These are phyloP conservation scores for Dufourea novaeangliae DNA, from an alignment of 1,140 invertebrate species.

Conservation along the genomic window DNA sequence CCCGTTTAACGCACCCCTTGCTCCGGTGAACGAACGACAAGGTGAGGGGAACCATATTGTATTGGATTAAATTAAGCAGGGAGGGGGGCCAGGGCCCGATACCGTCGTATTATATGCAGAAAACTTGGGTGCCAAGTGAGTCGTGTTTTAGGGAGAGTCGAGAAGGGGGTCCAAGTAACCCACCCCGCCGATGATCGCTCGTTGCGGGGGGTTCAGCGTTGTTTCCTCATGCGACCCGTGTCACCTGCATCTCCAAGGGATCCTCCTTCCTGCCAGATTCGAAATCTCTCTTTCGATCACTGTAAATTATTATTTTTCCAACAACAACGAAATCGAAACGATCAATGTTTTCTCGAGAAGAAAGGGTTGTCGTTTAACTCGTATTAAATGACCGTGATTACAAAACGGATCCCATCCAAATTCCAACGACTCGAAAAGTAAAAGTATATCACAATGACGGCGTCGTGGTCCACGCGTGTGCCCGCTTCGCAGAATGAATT, in stretches of 20 bases:
- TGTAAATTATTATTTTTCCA: not conserved
- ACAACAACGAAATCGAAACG: fast-evolving
- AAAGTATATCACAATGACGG: not conserved
- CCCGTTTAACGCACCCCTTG: slow-evolving; percentile 72
- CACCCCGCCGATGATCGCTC: slow-evolving; percentile 29
- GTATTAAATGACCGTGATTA: too few relatives aligned
- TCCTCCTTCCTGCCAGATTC: slow-evolving; percentile 45
- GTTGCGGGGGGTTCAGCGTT: slow-evolving; percentile 63
- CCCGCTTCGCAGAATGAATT: slow-evolving; percentile 44
- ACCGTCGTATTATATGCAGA: slow-evolving; percentile 72
- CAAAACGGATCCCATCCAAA: too few relatives aligned
- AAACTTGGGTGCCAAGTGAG: slow-evolving; percentile 80
- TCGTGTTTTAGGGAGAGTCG: slow-evolving; percentile 67
- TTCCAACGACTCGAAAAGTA: not conserved
- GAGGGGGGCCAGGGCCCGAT: slow-evolving; percentile 62
- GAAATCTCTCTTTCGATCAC: not conserved
- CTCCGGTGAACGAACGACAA: slow-evolving; percentile 23
- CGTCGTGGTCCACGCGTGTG: slow-evolving; percentile 28
- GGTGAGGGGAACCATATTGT: slow-evolving; percentile 77
- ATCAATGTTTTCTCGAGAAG: too few relatives aligned
- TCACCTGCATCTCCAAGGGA: slow-evolving; percentile 75
- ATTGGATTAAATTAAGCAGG: slow-evolving; percentile 81
- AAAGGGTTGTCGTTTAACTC: too few relatives aligned
- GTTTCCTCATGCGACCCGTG: slow-evolving; percentile 77
- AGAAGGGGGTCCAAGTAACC: slow-evolving; percentile 25